Evolutionary conservation across 2,797 vertebrate genomes (phyloP).

Genomic region (Poecilia picta): DNA sequence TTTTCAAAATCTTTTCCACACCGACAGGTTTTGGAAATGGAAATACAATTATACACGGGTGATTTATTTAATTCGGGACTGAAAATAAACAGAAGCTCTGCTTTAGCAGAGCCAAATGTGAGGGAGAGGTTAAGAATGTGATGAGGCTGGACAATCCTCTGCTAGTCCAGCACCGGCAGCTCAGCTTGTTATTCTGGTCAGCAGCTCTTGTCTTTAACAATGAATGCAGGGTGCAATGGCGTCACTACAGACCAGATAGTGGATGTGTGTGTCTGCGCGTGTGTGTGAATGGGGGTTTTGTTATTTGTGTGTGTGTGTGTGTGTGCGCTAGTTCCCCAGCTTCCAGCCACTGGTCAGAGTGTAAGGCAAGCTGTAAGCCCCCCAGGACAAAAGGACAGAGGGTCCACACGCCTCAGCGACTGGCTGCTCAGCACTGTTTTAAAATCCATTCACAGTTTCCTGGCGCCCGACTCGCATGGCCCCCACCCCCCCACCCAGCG

Average conservation of each 20-base stretch:
- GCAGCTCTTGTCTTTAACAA: constrained; percentile 82
- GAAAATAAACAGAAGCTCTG: constrained; percentile 24
- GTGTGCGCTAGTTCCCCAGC: constrained; percentile 43
- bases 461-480: constrained; percentile 58
- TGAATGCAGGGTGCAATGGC: constrained; percentile 74
- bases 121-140: constrained; percentile 77
- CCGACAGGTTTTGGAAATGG: background rate
- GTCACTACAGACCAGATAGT: constrained; percentile 77
- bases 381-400: constrained; percentile 80
- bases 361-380: constrained; percentile 75
- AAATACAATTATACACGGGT: background rate
- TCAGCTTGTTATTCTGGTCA: constrained; percentile 77
- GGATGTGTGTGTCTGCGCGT: constrained; percentile 42
- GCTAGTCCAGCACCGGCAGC: constrained; percentile 67
- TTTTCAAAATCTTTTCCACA: background rate
- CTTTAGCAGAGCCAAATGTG: constrained; percentile 47
- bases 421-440: constrained; percentile 77
- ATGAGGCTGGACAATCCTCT: constrained; percentile 84
- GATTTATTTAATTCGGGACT: constrained; percentile 5
- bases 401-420: constrained; percentile 76
- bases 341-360: constrained; percentile 77
- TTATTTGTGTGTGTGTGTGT: constrained; percentile 22
- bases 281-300: constrained; percentile 59
- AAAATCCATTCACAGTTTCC: constrained; percentile 68
- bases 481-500: constrained; percentile 27